Base-by-base conservation (phyloP, 2,113 vertebrate genomes). In the Nanger granti region DNA sequence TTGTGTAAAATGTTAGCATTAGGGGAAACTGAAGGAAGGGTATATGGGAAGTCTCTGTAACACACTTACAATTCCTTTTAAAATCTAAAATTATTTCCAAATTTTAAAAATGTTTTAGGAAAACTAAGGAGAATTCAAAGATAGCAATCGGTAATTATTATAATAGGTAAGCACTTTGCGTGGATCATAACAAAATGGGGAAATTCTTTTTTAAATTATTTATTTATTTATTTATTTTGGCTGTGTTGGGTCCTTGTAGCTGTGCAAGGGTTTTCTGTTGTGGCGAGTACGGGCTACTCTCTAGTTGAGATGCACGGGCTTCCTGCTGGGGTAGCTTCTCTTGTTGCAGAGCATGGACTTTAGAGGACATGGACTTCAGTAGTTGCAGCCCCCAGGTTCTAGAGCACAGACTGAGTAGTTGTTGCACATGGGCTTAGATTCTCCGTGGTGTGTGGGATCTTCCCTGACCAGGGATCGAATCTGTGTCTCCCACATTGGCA, bases 81-180 rank as follows among this genome's bases (percentile, higher is more conserved):
- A 93, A 18, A 26, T 54, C 91, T 95, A 80, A 93, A 87, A 82
- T 54, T 59, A 73, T 86, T 82, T 86, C 34, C 59, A 85, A 80
- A 13, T 47, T 76, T 59, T 0, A 18, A n/a, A 62, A 73, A 73
- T 22, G 22, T 41, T 69, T 69, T 60, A 44, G 49, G 22, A 87
- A 91, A 93, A 60, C 8, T 62, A 59, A 7, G 66, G 41, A 57
- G 15, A 95, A 86, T n/a, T 69, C 37, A 95, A 54, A 28, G 26
- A 52, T 80, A 52, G 69, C 49, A 69, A 57, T 24, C 37, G 34
- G 8, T 37, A 37, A 69, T 69, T 37, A 37, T 37, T 69, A n/a
- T 37, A 22, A 69, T 69, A 41, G n/a, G 69, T 24, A 41, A 41
- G 20, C n/a, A 41, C 69, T 73, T 73, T 41, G 69, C 0, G 0